Percentiles rank a stretch among this genome's conserved stretches.
These are phyloP conservation scores for Eulithis testata DNA, from an alignment of 2,888 invertebrate genomes.

Conservation along the genomic window DNA sequence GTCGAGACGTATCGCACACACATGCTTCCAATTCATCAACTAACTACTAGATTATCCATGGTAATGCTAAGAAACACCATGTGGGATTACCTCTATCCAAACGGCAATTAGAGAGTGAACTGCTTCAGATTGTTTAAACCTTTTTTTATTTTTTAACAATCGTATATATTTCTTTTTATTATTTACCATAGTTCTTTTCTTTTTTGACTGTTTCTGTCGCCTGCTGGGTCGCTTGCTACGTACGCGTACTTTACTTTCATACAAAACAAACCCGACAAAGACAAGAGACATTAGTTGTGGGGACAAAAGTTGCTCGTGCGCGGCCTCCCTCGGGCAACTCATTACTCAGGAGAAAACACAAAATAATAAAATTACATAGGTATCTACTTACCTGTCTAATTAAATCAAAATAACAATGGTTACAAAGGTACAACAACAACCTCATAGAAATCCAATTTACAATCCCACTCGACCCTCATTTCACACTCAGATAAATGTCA, in stretches of 20 bases:
- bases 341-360: not conserved
- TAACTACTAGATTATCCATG: constrained; percentile 15
- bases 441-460: constrained; percentile 31
- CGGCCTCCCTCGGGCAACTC: not conserved
- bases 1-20: constrained; percentile 60
- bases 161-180: too few species aligned
- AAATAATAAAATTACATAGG: not conserved
- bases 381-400: not conserved
- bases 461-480: constrained; percentile 32
- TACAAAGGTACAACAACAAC: constrained; percentile 7
- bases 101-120: constrained; percentile 49
- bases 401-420: constrained; percentile 3
- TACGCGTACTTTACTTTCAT: too few species aligned
- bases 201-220: too few species aligned
- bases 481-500: constrained; percentile 33
- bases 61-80: constrained; percentile 44
- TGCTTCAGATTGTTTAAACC: too few species aligned
- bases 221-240: too few species aligned
- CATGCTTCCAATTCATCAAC: constrained; percentile 72
- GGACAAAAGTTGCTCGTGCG: too few species aligned
- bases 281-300: too few species aligned
- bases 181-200: too few species aligned
- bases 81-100: constrained; percentile 49
- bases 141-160: too few species aligned
- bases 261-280: too few species aligned